These are phyloP conservation scores for Phasia obesa DNA, from an alignment of 2,888 invertebrate genomes.

Conservation along the genomic window DNA sequence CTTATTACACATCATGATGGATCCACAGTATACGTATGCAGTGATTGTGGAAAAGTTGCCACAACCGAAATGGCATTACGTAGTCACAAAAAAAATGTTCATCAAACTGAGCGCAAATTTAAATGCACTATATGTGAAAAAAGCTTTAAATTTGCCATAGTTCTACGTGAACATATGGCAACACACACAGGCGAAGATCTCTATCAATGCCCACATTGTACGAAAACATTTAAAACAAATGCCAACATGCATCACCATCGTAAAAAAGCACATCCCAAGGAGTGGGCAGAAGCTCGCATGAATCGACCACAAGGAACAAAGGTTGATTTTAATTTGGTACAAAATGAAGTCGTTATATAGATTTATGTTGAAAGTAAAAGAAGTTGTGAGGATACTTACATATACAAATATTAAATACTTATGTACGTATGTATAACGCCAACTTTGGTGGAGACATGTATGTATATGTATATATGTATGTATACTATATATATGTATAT, in stretches of 20 bases:
- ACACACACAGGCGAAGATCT: slow-evolving; percentile 75
- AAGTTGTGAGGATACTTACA: no score
- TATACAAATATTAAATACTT: no score
- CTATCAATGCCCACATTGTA: slow-evolving; percentile 75
- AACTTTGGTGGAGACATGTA: neutral
- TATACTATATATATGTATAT: no score
- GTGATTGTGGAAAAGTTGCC: slow-evolving; percentile 73
- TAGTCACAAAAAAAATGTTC: slow-evolving; percentile 73
- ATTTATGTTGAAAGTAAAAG: neutral
- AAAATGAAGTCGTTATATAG: slow-evolving; percentile 70
- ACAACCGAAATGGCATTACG: slow-evolving; percentile 71
- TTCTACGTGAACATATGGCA: slow-evolving; percentile 74
- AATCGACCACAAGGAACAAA: slow-evolving; percentile 60
- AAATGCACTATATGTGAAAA: slow-evolving; percentile 74
- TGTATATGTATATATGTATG: no score
- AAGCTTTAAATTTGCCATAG: slow-evolving; percentile 72
- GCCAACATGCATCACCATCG: slow-evolving; percentile 76
- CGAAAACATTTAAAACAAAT: slow-evolving; percentile 74
- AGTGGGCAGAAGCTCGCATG: slow-evolving; percentile 72
- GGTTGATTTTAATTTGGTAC: slow-evolving; percentile 64
- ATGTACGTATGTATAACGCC: no score
- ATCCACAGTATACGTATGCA: slow-evolving; percentile 71
- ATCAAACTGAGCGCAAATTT: slow-evolving; percentile 70
- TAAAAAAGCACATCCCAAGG: slow-evolving; percentile 74
- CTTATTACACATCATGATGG: slow-evolving; percentile 72